These are phyloP conservation scores for Lonchura striata DNA, from an alignment of 2,113 vertebrate genomes.

Conservation along the genomic window DNA sequence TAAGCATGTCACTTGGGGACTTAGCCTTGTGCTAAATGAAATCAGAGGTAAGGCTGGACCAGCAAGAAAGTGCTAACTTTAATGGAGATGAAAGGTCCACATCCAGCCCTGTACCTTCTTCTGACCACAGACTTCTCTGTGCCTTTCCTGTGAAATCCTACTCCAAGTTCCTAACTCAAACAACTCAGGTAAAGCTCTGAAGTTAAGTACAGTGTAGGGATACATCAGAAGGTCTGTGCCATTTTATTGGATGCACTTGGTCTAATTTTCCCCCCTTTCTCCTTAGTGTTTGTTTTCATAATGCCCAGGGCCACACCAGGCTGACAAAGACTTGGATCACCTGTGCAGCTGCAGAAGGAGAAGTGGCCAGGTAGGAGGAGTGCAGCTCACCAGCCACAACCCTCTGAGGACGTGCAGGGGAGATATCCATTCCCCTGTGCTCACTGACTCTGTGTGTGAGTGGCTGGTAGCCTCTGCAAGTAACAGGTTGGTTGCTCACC, in stretches of 20 bases:
- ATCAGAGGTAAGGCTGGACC: neutral
- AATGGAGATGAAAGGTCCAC: neutral
- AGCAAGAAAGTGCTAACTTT: neutral
- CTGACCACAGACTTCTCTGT: neutral
- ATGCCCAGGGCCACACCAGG: neutral
- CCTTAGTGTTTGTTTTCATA: neutral
- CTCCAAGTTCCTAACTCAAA: neutral
- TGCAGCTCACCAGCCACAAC: neutral
- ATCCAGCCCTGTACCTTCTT: neutral
- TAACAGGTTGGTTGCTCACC: neutral
- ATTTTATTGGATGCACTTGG: neutral
- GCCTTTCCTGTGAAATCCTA: neutral
- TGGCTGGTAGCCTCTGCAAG: neutral
- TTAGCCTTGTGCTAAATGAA: neutral
- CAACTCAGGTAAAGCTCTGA: neutral
- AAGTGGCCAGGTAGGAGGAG: neutral
- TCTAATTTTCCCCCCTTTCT: neutral
- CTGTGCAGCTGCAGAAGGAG: neutral
- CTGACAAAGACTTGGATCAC: neutral
- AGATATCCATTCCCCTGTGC: neutral
- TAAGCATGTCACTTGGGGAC: neutral
- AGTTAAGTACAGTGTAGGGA: neutral
- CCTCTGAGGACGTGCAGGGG: neutral
- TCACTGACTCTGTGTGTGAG: accelerated
- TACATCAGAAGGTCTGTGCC: neutral